Evolutionary conservation across 2,888 invertebrate genomes (phyloP).

Genomic region (Acleris laterana): DNA sequence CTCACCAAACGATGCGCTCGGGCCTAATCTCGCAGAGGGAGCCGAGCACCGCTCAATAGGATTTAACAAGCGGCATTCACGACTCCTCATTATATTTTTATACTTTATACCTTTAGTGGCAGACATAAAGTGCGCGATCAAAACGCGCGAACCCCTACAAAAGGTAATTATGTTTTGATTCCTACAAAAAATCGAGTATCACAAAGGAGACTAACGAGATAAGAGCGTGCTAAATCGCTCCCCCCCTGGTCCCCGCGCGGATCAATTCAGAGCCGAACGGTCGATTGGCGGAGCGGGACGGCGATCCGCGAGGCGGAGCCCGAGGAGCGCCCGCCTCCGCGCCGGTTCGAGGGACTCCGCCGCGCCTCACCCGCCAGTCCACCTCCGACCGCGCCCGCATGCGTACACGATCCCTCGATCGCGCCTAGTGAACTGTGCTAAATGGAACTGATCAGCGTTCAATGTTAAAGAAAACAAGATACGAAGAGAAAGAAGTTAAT

Average conservation of each 20-base stretch:
- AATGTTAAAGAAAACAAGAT: slow-evolving; percentile 86
- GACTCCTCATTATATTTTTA: slow-evolving; percentile 83
- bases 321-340: slow-evolving; percentile 50
- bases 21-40: slow-evolving; percentile 77
- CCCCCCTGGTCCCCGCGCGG: slow-evolving; percentile 76
- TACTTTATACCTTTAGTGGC: slow-evolving; percentile 78
- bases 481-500: slow-evolving; percentile 84
- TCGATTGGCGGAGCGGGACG: slow-evolving; percentile 79
- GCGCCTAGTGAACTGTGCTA: slow-evolving; percentile 74
- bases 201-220: slow-evolving; percentile 85
- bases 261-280: slow-evolving; percentile 74
- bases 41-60: slow-evolving; percentile 76
- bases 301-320: slow-evolving; percentile 49
- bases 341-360: slow-evolving; percentile 56
- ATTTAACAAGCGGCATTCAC: slow-evolving; percentile 83
- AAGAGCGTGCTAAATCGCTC: slow-evolving; percentile 84
- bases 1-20: slow-evolving; percentile 57
- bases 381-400: slow-evolving; percentile 80
- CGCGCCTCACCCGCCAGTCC: slow-evolving; percentile 67
- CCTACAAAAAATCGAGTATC: slow-evolving; percentile 81
- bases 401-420: slow-evolving; percentile 78
- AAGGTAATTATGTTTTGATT: slow-evolving; percentile 85
- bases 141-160: slow-evolving; percentile 83
- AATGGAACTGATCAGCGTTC: slow-evolving; percentile 82
- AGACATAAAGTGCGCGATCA: slow-evolving; percentile 81